Percentiles rank a stretch among this genome's conserved stretches.
Evolutionary conservation across 2,888 invertebrate genomes (phyloP).

Genomic region (Thecophora atra): DNA sequence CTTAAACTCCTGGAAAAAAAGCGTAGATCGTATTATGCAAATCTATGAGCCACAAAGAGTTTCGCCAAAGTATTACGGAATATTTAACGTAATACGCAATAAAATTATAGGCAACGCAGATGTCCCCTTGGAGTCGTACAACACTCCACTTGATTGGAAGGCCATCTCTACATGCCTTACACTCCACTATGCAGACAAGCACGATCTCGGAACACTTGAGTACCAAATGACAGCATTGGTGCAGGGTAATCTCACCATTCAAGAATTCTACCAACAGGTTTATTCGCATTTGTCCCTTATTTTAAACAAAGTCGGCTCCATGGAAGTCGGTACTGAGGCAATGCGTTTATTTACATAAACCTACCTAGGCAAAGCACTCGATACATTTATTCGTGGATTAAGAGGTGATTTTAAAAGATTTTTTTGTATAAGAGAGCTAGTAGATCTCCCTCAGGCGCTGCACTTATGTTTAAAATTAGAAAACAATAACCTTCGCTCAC

Average conservation of each 20-base stretch:
- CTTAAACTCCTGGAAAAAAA: neutral
- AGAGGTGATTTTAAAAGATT: neutral
- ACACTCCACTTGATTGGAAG: constrained; percentile 1
- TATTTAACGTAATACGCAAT: too few relatives aligned
- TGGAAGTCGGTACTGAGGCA: too few relatives aligned
- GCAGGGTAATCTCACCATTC: too few relatives aligned
- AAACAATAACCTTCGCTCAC: neutral
- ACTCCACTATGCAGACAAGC: constrained; percentile 39
- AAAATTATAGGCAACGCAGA: too few relatives aligned
- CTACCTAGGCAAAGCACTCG: constrained; percentile 6
- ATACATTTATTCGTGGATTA: constrained; percentile 5
- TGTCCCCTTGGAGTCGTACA: too few relatives aligned
- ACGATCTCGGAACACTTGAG: too few relatives aligned
- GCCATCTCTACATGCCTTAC: constrained; percentile 29
- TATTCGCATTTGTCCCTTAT: too few relatives aligned
- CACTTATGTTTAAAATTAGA: neutral
- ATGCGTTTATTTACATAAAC: constrained; percentile 20
- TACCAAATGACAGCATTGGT: too few relatives aligned
- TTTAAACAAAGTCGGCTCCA: too few relatives aligned
- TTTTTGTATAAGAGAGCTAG: neutral
- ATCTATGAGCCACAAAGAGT: too few relatives aligned
- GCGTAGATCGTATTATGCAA: neutral
- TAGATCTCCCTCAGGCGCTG: neutral
- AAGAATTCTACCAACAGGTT: too few relatives aligned
- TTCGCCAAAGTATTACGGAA: too few relatives aligned